A percentile compares a stretch with the other conserved stretches of the same genome.
Evolutionary conservation across 37 sponge, comb jelly and placozoan species (phyloP).

Genomic region (Oopsacas minuta): DNA sequence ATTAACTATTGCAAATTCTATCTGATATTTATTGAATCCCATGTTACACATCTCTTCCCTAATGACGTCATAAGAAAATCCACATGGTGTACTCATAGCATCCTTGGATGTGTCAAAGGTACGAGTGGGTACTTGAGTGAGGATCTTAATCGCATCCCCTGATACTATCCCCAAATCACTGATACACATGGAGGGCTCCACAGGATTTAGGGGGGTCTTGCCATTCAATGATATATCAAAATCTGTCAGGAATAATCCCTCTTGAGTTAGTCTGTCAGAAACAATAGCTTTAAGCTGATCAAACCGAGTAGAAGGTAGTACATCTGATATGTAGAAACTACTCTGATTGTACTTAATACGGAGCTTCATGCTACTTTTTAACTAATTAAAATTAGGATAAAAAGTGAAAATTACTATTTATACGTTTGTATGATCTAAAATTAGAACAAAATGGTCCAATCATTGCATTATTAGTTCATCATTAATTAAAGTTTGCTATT

Average conservation of each 20-base stretch:
- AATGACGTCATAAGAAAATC: neutral
- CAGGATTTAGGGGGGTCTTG: neutral
- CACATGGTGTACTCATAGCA: neutral
- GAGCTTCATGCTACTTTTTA: neutral
- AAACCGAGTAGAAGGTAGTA: neutral
- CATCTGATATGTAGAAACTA: neutral
- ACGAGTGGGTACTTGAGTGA: neutral
- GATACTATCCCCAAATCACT: neutral
- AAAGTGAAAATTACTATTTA: neutral
- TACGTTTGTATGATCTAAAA: neutral
- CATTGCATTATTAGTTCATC: neutral
- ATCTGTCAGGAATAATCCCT: neutral
- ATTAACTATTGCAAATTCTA: neutral
- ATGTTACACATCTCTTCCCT: neutral
- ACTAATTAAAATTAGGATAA: neutral
- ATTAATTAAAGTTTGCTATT: neutral
- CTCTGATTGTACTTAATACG: neutral
- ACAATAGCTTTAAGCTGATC: constrained; percentile 7
- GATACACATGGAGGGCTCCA: neutral
- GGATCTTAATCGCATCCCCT: neutral
- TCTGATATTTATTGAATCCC: neutral
- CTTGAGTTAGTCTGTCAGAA: neutral
- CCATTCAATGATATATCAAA: constrained; percentile 9
- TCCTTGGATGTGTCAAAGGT: constrained; percentile 2
- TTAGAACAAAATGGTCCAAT: neutral